Base-by-base conservation (phyloP, 2,888 invertebrate species). In the Agonopterix arenella region DNA sequence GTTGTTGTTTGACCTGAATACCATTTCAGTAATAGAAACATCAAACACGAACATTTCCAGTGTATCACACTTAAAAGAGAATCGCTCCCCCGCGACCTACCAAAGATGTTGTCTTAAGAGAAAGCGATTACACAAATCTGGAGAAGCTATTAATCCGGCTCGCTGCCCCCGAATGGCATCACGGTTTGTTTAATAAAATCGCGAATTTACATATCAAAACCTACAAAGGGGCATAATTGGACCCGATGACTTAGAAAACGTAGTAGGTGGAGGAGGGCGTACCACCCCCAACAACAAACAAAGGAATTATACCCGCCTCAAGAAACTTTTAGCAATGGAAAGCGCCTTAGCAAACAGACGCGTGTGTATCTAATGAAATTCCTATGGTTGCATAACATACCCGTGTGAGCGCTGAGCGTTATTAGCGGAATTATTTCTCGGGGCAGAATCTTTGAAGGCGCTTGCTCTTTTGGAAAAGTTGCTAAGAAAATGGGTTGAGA, bases 261-360 rank as follows among this genome's bases (percentile, higher is more conserved):
- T 85, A 82, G 85, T 75, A 84, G 86, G 84, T 72, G 84, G 28
- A 78, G 68, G 68, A 66, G 76, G 80, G 79, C 74, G 80, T 63
- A 70, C 80, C 80, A 77, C 82, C 85, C 81, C 80, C 70, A 63
- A 77, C 77, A 83, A 85, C 84, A 89, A 89, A 89, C 88, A 89
- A 89, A 89, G 89, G 89, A 89, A 89, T 89, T 89, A 89, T 86
- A 84, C 88, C 89, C 89, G 89, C 89, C 86, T 89, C 88, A 89
- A 89, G 89, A 89, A 89, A 89, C 89, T 89, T 89, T 89, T 89
- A 88, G 88, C 89, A 89, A 86, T 89, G 88, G 89, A 88, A 89
- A 88, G 88, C 88, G 86, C 85, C 89, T 89, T 89, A 89, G 84
- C 89, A 89, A 89, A 89, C 89, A 89, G 76, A 86, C 88, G 83